Evolutionary conservation across 92 coral and sea anemone species (phyloP).

Genomic region (Actinernus sp.): DNA sequence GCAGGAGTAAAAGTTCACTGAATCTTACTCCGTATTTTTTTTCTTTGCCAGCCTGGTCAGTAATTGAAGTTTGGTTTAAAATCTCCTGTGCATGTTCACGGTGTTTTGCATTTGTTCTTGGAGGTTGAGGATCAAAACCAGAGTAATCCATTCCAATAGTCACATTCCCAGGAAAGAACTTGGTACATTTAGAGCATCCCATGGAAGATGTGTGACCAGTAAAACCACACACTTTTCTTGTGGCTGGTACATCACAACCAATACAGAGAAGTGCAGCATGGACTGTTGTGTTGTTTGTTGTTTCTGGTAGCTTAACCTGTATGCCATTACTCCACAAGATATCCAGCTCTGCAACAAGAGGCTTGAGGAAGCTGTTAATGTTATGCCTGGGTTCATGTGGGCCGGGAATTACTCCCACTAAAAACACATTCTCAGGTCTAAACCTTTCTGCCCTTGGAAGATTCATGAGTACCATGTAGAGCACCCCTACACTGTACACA

Average conservation of each 20-base stretch:
- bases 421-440: constrained; percentile 19
- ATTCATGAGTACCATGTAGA: constrained; percentile 17
- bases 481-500: too few species aligned
- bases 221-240: constrained; percentile 41
- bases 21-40: constrained; percentile 44
- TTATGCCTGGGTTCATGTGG: constrained; percentile 32
- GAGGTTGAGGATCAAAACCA: constrained; percentile 26
- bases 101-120: constrained; percentile 42
- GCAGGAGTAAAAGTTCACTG: constrained; percentile 41
- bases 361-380: constrained; percentile 37
- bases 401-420: constrained; percentile 58
- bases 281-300: neutral
- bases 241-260: constrained; percentile 30
- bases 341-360: constrained; percentile 10
- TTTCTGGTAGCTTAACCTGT: neutral
- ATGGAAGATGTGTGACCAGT: constrained; percentile 30
- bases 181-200: constrained; percentile 66
- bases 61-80: constrained; percentile 16
- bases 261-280: constrained; percentile 27
- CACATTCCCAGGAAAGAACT: constrained; percentile 36
- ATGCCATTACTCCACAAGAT: constrained; percentile 9
- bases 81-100: constrained; percentile 30
- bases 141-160: constrained; percentile 37
- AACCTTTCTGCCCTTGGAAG: constrained; percentile 36
- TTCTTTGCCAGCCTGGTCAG: constrained; percentile 25